Conservation (phyloP, 2,888 invertebrate species). For the Nebria salina region DNA sequence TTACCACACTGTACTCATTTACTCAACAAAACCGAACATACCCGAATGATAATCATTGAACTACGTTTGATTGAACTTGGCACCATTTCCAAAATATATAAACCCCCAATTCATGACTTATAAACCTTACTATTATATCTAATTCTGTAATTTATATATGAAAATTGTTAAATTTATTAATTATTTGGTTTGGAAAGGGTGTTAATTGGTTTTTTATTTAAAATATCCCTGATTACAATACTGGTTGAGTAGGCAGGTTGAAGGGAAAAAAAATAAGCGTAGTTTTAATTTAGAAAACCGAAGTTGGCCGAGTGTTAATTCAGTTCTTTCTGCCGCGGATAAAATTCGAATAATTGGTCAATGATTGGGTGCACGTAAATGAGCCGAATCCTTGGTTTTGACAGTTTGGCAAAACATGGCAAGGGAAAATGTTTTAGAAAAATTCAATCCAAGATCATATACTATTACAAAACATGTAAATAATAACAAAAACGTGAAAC, state of each 20-base stretch:
- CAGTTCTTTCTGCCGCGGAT: background rate
- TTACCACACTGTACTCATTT: background rate
- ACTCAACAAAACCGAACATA: background rate
- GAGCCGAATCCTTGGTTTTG: slow-evolving; percentile 30
- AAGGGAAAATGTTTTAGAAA: slow-evolving; percentile 21
- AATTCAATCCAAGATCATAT: slow-evolving; percentile 34
- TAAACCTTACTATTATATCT: background rate
- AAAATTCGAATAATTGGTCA: background rate
- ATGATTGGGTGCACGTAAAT: background rate
- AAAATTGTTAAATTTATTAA: background rate
- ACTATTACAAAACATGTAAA: slow-evolving; percentile 27
- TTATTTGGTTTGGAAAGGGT: background rate
- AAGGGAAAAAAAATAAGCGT: background rate
- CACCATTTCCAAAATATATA: background rate
- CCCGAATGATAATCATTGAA: background rate
- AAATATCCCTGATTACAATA: background rate
- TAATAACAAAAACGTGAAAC: slow-evolving; percentile 7
- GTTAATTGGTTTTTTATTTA: background rate
- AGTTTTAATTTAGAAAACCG: background rate
- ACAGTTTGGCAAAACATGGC: slow-evolving; percentile 31
- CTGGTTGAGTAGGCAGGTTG: background rate
- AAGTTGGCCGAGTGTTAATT: background rate
- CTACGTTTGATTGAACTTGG: background rate
- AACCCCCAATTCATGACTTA: background rate
- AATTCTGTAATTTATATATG: background rate